These are phyloP conservation scores for Nasonovia ribisnigri DNA, from an alignment of 2,888 invertebrate genomes.

Conservation along the genomic window DNA sequence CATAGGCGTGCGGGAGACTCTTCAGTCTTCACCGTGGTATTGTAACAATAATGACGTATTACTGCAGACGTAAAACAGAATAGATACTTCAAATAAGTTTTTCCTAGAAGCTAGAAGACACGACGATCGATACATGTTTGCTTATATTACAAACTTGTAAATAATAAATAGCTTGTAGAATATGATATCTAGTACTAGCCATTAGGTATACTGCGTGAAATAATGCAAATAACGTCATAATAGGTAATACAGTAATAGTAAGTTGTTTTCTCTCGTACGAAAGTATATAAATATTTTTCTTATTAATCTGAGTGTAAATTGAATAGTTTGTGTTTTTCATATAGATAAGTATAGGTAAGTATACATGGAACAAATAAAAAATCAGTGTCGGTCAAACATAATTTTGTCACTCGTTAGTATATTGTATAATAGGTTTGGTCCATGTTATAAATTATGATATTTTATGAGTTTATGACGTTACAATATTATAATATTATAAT, in stretches of 20 bases:
- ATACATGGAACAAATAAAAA: background rate
- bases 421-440: background rate
- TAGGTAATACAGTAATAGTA: too few relatives aligned
- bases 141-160: background rate
- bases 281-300: background rate
- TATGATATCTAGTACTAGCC: background rate
- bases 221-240: background rate
- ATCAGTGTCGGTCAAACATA: background rate
- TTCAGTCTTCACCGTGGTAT: background rate
- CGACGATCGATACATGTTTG: background rate
- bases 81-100: background rate
- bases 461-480: background rate
- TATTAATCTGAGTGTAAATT: background rate
- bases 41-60: background rate
- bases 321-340: background rate
- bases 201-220: background rate
- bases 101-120: background rate
- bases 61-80: background rate
- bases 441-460: background rate
- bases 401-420: background rate
- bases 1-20: too few relatives aligned
- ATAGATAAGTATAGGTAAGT: too few relatives aligned
- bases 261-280: background rate
- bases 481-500: background rate
- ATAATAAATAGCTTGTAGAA: background rate